Conservation (phyloP, 2,113 vertebrate genomes). For the Oxyruncus cristatus region DNA sequence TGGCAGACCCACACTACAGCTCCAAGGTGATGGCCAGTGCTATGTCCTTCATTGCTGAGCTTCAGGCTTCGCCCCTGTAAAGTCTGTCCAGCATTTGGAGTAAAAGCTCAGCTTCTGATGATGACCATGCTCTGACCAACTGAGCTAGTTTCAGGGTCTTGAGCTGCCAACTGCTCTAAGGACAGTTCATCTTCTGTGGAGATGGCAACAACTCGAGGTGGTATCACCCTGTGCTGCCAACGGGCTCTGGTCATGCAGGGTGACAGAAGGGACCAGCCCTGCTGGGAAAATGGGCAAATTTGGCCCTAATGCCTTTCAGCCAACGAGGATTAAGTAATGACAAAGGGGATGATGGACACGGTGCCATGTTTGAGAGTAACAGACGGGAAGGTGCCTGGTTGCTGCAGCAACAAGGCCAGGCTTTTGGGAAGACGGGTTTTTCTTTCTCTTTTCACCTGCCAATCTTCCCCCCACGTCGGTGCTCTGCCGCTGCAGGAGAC, state of each 20-base stretch:
- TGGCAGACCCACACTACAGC: not conserved
- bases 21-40: fast-evolving
- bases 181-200: not conserved
- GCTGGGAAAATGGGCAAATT: not conserved
- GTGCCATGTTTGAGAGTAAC: slow-evolving; percentile 28
- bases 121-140: not conserved
- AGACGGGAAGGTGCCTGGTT: slow-evolving; percentile 41
- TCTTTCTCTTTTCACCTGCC: slow-evolving; percentile 70
- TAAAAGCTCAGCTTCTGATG: not conserved
- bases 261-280: not conserved
- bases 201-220: not conserved
- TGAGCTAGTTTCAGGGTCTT: not conserved
- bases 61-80: not conserved
- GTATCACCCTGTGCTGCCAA: not conserved
- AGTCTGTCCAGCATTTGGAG: fast-evolving
- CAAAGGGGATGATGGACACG: not conserved
- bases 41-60: not conserved
- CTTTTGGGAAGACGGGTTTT: slow-evolving; percentile 39
- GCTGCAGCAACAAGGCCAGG: slow-evolving; percentile 64
- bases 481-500: slow-evolving; percentile 46
- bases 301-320: not conserved
- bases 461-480: slow-evolving; percentile 59
- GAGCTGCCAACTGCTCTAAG: not conserved
- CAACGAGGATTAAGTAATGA: not conserved
- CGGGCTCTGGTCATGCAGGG: not conserved